Conservation (phyloP, 1,140 invertebrate genomes). For the Ips nitidus region DNA sequence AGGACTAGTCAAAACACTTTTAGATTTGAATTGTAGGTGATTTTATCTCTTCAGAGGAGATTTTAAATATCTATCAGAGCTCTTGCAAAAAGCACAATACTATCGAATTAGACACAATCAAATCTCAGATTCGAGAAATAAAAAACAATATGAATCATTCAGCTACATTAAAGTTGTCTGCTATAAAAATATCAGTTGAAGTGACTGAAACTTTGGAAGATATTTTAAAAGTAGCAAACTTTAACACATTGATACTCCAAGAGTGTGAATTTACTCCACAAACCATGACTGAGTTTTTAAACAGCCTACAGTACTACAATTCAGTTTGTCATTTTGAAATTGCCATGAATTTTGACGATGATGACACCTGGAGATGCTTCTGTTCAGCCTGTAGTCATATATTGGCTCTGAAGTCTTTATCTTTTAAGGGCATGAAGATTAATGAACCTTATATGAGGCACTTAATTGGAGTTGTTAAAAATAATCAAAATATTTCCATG, state of each 20-base stretch:
- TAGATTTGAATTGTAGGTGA: conserved; percentile 23
- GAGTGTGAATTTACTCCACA: conserved; percentile 45
- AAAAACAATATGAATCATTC: conserved; percentile 48
- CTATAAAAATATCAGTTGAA: conserved; percentile 44
- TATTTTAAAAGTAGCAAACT: conserved; percentile 46
- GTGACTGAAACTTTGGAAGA: conserved; percentile 48
- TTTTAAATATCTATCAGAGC: conserved; percentile 42
- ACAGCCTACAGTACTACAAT: conserved; percentile 49
- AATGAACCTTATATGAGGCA: conserved; percentile 44
- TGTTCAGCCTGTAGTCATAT: conserved; percentile 43
- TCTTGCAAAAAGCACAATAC: conserved; percentile 47
- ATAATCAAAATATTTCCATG: conserved; percentile 41
- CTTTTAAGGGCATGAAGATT: conserved; percentile 44
- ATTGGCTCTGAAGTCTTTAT: conserved; percentile 39
- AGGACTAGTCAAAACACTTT: not conserved
- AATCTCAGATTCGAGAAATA: conserved; percentile 43
- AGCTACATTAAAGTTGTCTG: conserved; percentile 44
- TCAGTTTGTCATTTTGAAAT: conserved; percentile 44
- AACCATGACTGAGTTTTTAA: conserved; percentile 47
- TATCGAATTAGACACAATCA: conserved; percentile 45
- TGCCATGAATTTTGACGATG: conserved; percentile 43
- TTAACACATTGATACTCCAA: conserved; percentile 43
- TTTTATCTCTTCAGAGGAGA: conserved; percentile 40
- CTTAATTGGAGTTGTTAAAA: conserved; percentile 42
- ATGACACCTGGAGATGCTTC: conserved; percentile 45